Conservation (phyloP, 2,113 vertebrate genomes). For the Zosterops borbonicus region DNA sequence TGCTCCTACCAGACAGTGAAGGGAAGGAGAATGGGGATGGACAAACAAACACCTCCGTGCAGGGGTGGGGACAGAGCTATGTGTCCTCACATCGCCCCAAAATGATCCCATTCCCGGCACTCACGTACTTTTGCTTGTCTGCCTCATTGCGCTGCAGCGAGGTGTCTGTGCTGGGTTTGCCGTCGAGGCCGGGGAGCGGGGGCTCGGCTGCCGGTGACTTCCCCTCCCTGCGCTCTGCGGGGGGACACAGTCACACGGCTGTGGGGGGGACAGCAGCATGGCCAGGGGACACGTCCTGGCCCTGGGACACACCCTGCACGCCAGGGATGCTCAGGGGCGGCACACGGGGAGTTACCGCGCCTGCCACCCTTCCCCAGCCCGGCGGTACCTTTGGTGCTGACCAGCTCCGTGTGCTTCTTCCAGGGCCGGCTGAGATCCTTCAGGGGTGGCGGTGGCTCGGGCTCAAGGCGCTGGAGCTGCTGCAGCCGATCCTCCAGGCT, state of each 20-base stretch:
- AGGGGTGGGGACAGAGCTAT: rapidly evolving
- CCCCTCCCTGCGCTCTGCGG: constrained; percentile 74
- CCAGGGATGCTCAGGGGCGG: background rate
- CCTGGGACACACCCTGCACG: background rate
- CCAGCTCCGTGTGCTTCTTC: constrained; percentile 84
- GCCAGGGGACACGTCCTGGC: background rate
- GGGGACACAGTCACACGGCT: background rate
- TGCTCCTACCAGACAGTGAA: rapidly evolving
- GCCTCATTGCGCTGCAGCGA: constrained; percentile 82
- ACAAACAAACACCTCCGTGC: rapidly evolving
- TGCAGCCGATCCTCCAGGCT: constrained; percentile 86
- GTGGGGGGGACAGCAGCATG: background rate
- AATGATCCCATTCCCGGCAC: rapidly evolving
- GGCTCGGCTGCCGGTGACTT: constrained; percentile 51
- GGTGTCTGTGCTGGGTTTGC: constrained; percentile 75
- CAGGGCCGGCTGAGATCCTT: constrained; percentile 82
- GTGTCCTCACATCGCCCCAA: rapidly evolving
- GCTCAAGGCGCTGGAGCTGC: constrained; percentile 80
- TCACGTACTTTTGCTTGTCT: constrained; percentile 85
- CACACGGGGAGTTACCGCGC: rapidly evolving
- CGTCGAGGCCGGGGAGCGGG: constrained; percentile 74
- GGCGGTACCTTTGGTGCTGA: constrained; percentile 77
- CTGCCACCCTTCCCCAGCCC: rapidly evolving
- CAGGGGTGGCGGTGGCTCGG: constrained; percentile 71
- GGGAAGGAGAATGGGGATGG: background rate